Base-by-base conservation (phyloP, 1,140 invertebrate species). In the Arion vulgaris region DNA sequence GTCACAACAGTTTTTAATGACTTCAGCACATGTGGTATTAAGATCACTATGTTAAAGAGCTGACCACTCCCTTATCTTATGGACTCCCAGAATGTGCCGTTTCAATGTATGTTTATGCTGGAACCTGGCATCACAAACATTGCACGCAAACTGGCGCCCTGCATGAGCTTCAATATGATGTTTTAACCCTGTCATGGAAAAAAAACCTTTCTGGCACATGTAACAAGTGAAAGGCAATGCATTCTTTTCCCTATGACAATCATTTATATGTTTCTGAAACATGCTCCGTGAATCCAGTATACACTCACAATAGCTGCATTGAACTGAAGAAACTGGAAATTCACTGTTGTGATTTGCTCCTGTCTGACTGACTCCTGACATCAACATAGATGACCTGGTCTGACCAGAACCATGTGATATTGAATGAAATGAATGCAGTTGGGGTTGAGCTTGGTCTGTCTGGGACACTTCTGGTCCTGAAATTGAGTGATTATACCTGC, bases 181-280 rank as follows among this genome's bases (percentile, higher is more conserved):
- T n/a, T n/a, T 51, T 34, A 81, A 62, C 26, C 80, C 80, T 26
- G 28, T 73, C 36, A 38, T 11, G 15, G 80, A 81, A 39, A 81
- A 81, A 57, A 81, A 81, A 2, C 80, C 80, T 81, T 81, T 81
- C n/a, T 74, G 41, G 51, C 80, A 81, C 23, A 57, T 73, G 1
- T 19, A 41, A 74, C 80, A 81, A 5, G n/a, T 32, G 34, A 73
- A 81, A 4, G 80, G 80, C 34, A 80, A 71, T 32, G 78, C 78
- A 71, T 45, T 71, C 41, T 80, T 80, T 34, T 80, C 78, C 26
- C 41, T 71, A 38, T 80, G 78, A n/a, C 38, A 69, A 19, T 45
- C 41, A 45, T 69, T 80, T n/a, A 80, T 51, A 26, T 80, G 78
- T 36, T 71, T 69, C 17, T 80, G 76, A 26, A 45, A 49, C 62